Conservation (phyloP, 2,797 vertebrate genomes). For the Clarias platycephalus region DNA sequence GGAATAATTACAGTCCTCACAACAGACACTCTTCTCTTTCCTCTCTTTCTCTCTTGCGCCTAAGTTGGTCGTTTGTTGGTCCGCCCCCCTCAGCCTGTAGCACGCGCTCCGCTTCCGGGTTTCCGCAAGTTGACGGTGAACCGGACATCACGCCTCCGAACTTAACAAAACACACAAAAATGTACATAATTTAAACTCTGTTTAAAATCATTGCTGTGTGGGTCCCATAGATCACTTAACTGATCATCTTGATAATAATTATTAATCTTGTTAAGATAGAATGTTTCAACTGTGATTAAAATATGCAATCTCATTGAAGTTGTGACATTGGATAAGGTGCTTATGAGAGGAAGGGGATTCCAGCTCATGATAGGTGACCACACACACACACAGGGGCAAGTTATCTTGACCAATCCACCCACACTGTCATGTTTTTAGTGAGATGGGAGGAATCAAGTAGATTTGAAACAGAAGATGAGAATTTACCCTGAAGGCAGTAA, state of each 20-base stretch:
- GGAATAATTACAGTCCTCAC: slow-evolving; percentile 22
- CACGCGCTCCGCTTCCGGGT: slow-evolving; percentile 61
- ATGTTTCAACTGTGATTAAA: not conserved
- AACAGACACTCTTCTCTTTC: slow-evolving; percentile 2
- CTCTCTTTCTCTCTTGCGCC: slow-evolving; percentile 16
- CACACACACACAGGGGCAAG: not conserved
- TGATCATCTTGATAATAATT: not conserved
- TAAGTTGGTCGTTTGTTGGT: slow-evolving; percentile 18
- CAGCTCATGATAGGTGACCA: not conserved
- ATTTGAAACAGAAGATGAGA: not conserved
- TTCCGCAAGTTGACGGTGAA: not conserved
- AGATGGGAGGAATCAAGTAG: not conserved
- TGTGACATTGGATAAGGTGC: not conserved
- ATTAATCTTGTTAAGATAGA: not conserved
- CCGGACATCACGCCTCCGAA: not conserved
- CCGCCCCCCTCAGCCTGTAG: slow-evolving; percentile 45
- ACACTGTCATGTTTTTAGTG: not conserved
- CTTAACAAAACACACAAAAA: not conserved
- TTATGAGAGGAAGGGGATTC: not conserved
- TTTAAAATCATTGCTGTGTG: not conserved
- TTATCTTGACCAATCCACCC: not conserved
- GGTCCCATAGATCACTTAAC: not conserved
- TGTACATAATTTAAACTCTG: not conserved
- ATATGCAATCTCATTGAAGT: not conserved
- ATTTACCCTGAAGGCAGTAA: not conserved